Percentiles rank a stretch among this genome's conserved stretches.
These are phyloP conservation scores for Capromys pilorides DNA, from an alignment of 2,797 vertebrate genomes.

Conservation along the genomic window DNA sequence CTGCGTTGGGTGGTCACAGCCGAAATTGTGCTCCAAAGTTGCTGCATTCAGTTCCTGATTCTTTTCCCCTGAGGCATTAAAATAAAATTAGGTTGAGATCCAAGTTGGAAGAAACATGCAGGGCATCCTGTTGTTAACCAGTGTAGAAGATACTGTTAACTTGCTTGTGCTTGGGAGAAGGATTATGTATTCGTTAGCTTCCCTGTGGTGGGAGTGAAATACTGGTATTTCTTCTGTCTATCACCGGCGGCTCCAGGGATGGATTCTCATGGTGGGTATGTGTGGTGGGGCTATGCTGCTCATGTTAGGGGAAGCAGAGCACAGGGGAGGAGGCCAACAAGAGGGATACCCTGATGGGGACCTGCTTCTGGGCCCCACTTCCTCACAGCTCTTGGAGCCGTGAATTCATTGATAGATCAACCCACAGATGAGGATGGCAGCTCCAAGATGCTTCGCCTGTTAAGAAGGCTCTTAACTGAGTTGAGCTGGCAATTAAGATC, in stretches of 20 bases:
- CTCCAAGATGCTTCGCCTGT: background rate
- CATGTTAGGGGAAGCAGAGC: background rate
- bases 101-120: background rate
- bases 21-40: background rate
- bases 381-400: background rate
- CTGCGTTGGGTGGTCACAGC: background rate
- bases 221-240: background rate
- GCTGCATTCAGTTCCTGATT: background rate
- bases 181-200: background rate
- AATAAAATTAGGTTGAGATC: background rate
- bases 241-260: background rate
- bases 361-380: background rate
- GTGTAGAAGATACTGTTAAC: background rate
- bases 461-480: background rate
- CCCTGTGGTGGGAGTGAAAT: background rate
- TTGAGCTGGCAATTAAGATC: background rate
- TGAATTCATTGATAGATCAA: background rate
- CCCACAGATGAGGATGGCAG: background rate
- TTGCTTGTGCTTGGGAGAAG: background rate
- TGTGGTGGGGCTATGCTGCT: background rate
- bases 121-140: background rate
- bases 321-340: background rate
- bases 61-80: background rate
- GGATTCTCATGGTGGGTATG: background rate
- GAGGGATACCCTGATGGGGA: background rate